Conservation (phyloP, 1,140 invertebrate genomes). For the Trichogramma pretiosum region DNA sequence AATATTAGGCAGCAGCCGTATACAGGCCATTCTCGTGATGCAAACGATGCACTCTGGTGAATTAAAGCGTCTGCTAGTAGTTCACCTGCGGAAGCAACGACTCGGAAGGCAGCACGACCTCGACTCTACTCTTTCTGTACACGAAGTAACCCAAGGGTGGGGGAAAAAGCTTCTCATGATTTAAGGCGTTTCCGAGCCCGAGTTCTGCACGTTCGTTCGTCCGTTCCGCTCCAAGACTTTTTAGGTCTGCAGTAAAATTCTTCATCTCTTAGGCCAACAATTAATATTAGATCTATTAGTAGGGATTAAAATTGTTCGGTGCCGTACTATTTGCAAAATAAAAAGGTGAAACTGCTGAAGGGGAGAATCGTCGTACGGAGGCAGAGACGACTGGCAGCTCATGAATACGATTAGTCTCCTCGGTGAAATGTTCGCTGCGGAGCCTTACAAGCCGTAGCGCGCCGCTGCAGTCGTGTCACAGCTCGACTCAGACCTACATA, state of each 20-base stretch:
- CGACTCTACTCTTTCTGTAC: conserved; percentile 13
- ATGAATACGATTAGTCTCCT: conserved; percentile 11
- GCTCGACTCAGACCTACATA: not conserved
- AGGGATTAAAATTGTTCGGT: not conserved
- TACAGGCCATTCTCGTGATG: conserved; percentile 29
- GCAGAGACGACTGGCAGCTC: not conserved
- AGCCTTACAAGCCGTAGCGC: no score
- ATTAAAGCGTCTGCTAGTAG: conserved; percentile 35
- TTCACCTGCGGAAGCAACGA: conserved; percentile 19
- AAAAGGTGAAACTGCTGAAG: not conserved
- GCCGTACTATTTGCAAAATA: conserved; percentile 2
- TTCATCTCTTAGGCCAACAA: no score
- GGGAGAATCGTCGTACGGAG: not conserved
- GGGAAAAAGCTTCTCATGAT: conserved; percentile 6
- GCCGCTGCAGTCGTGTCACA: no score
- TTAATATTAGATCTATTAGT: no score
- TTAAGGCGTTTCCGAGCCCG: not conserved
- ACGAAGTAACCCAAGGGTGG: not conserved
- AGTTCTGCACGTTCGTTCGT: not conserved
- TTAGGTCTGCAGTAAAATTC: no score
- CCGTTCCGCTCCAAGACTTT: no score
- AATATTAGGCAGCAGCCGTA: no score
- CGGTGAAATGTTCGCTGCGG: no score
- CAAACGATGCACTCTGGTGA: conserved; percentile 43
- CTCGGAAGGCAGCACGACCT: no score